Conservation (phyloP, 2,113 vertebrate species). For the Emberiza fucata region DNA sequence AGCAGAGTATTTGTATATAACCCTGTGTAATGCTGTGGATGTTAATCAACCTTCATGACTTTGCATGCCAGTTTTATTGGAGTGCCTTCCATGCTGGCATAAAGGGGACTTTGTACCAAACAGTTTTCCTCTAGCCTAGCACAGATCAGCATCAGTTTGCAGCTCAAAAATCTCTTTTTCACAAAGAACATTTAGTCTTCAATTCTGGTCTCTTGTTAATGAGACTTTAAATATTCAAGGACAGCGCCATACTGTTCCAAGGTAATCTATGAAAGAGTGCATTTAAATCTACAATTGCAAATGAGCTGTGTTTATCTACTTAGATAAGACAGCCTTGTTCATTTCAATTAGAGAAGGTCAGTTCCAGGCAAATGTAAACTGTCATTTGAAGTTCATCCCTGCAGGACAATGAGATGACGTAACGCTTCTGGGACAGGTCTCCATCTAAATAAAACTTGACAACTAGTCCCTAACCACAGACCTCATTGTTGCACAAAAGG, state of each 20-base stretch:
- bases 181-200: neutral
- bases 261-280: neutral
- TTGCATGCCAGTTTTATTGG: neutral
- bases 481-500: neutral
- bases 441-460: slow-evolving; percentile 45
- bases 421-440: slow-evolving; percentile 42
- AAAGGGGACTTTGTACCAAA: slow-evolving; percentile 2
- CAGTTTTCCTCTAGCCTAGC: neutral
- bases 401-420: slow-evolving; percentile 32
- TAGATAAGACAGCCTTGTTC: slow-evolving; percentile 32
- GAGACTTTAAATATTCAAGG: slow-evolving; percentile 9
- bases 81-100: neutral
- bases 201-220: neutral
- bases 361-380: slow-evolving; percentile 30
- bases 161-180: neutral
- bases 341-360: slow-evolving; percentile 40
- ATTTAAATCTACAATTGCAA: slow-evolving; percentile 37
- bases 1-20: neutral
- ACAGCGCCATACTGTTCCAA: neutral
- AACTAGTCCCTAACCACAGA: slow-evolving; percentile 25
- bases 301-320: slow-evolving; percentile 29
- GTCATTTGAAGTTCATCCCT: slow-evolving; percentile 48
- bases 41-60: neutral
- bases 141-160: neutral
- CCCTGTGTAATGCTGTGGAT: neutral